A percentile compares a stretch with the other conserved stretches of the same genome.
These are phyloP conservation scores for Drosophila novamexicana DNA, from an alignment of 1,140 invertebrate species.

Conservation along the genomic window DNA sequence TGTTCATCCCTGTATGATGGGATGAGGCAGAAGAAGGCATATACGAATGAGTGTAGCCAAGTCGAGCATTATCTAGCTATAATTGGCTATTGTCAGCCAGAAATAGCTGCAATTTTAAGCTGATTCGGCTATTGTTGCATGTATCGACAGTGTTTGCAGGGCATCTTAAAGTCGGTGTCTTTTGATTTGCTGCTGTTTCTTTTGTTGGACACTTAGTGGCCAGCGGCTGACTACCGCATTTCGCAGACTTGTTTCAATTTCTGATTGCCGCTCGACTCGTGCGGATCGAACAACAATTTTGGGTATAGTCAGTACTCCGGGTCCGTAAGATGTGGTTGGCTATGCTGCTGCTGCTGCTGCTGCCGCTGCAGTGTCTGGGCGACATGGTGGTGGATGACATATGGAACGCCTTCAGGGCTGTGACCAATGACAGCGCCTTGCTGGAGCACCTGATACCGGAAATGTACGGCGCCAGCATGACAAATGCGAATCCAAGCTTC, in stretches of 20 bases:
- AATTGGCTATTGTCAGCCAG: no score
- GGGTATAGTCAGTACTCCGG: neutral
- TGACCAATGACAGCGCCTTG: constrained; percentile 71
- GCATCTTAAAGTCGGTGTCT: neutral
- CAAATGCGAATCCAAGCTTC: constrained; percentile 64
- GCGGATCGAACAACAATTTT: constrained; percentile 42
- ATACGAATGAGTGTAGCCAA: no score
- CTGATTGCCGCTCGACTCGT: constrained; percentile 57
- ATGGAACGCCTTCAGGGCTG: constrained; percentile 66
- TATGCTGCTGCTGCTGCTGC: constrained; percentile 4
- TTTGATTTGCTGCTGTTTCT: constrained; percentile 6
- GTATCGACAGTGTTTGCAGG: neutral
- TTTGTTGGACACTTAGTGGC: constrained; percentile 42
- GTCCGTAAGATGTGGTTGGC: constrained; percentile 27
- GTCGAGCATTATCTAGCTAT: no score
- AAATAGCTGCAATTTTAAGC: no score
- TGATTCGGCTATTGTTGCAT: no score
- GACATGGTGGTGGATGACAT: constrained; percentile 67
- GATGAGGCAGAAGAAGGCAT: no score
- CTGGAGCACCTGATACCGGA: constrained; percentile 69
- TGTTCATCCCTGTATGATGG: no score
- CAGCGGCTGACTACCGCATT: constrained; percentile 62
- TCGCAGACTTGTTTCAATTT: constrained; percentile 69
- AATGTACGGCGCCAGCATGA: constrained; percentile 71
- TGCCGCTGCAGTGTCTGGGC: constrained; percentile 13